A percentile compares a stretch with the other conserved stretches of the same genome.
These are phyloP conservation scores for Vulpes vulpes DNA, from an alignment of 2,113 vertebrate species.

Conservation along the genomic window DNA sequence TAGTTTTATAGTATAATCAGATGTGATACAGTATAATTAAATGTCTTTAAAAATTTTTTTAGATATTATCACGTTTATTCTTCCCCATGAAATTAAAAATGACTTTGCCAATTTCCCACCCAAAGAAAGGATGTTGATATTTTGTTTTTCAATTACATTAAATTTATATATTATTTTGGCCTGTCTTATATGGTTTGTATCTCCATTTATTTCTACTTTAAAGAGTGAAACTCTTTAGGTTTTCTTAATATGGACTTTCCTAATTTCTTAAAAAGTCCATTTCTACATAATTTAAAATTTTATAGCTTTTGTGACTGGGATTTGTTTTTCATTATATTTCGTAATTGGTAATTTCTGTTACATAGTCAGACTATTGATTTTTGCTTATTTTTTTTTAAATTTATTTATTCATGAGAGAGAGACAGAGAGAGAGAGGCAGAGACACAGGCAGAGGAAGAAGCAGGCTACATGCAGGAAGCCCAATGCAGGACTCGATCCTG, in stretches of 20 bases:
- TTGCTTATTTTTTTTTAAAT: background rate
- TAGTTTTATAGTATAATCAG: background rate
- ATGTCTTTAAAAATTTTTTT: background rate
- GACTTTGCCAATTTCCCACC: background rate
- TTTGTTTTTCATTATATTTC: conserved; percentile 34
- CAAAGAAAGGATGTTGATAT: background rate
- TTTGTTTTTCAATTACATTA: background rate
- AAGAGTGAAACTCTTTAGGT: background rate
- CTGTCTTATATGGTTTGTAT: background rate
- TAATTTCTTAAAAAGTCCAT: background rate
- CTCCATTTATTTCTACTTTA: background rate
- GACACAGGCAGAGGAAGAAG: too few relatives aligned
- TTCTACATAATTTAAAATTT: background rate
- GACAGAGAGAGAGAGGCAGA: too few relatives aligned
- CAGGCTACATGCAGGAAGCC: too few relatives aligned
- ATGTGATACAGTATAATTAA: background rate
- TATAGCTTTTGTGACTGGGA: background rate
- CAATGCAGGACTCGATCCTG: too few relatives aligned
- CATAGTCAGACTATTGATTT: background rate
- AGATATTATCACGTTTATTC: background rate
- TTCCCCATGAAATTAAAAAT: background rate
- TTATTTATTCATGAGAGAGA: too few relatives aligned
- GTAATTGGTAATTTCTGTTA: background rate
- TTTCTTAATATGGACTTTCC: background rate
- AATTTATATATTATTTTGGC: background rate